Evolutionary conservation across 1,140 invertebrate genomes (phyloP).

Genomic region (Psix sp.): DNA sequence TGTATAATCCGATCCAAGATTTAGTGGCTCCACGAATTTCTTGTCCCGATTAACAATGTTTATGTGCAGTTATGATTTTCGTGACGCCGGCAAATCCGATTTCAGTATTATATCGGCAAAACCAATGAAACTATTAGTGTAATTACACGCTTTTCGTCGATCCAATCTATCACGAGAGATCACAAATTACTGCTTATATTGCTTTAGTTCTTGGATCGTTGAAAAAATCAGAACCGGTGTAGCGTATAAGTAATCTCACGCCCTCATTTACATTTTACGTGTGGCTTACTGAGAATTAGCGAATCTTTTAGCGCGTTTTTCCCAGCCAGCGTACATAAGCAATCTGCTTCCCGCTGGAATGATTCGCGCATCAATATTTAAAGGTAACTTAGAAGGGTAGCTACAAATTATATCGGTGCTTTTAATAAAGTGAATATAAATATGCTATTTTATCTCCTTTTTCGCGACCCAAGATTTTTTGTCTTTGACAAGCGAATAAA

Average conservation of each 20-base stretch:
- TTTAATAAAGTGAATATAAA: conserved; percentile 12
- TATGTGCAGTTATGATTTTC: conserved; percentile 25
- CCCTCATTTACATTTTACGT: conserved; percentile 16
- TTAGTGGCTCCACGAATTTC: conserved; percentile 42
- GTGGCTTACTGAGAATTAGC: neutral
- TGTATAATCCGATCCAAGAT: conserved; percentile 38
- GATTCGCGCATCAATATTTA: conserved; percentile 9
- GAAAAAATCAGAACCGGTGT: neutral
- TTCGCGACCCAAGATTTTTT: conserved; percentile 15
- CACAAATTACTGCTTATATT: too few species aligned
- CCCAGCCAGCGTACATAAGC: neutral
- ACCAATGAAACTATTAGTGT: conserved; percentile 23
- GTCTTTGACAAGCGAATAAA: conserved; percentile 8
- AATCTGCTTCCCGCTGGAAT: conserved; percentile 7
- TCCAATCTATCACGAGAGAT: conserved; percentile 26
- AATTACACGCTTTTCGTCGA: conserved; percentile 20
- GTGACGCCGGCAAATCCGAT: conserved; percentile 37
- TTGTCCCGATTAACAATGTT: conserved; percentile 56
- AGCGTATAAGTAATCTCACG: conserved; percentile 7
- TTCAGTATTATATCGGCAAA: conserved; percentile 46
- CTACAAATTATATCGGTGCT: conserved; percentile 16
- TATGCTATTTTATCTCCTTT: conserved; percentile 8
- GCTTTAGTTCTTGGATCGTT: too few species aligned
- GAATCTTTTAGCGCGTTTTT: neutral
- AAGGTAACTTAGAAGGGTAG: conserved; percentile 2